These are phyloP conservation scores for Jaculus jaculus DNA, from an alignment of 2,113 vertebrate genomes.

Conservation along the genomic window DNA sequence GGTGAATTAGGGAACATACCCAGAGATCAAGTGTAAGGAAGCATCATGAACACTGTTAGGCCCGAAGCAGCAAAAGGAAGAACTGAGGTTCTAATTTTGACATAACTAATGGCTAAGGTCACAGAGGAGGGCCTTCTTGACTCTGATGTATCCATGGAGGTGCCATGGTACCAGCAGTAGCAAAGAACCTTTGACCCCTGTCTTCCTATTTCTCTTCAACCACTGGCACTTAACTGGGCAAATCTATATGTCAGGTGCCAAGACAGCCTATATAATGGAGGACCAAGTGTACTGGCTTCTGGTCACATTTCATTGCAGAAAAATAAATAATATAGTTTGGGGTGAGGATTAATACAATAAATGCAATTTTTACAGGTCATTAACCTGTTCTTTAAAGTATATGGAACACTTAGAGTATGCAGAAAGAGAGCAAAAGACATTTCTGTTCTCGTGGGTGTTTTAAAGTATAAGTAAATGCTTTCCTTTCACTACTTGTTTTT, in stretches of 20 bases:
- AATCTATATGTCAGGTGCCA: background rate
- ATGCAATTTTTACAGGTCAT: background rate
- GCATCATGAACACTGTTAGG: background rate
- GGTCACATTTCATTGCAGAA: background rate
- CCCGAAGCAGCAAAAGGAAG: background rate
- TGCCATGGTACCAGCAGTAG: background rate
- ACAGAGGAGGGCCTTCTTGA: fast-evolving
- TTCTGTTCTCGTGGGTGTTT: slow-evolving; percentile 32
- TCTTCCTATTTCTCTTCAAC: background rate
- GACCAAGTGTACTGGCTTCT: background rate
- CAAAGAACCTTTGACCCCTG: background rate
- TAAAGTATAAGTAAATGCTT: slow-evolving; percentile 53
- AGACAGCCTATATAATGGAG: background rate
- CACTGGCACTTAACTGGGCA: fast-evolving
- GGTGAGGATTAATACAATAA: background rate
- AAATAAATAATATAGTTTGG: background rate
- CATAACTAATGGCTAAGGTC: background rate
- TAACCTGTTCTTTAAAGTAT: background rate
- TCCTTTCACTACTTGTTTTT: slow-evolving; percentile 34
- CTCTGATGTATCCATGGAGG: fast-evolving
- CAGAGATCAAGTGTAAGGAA: background rate
- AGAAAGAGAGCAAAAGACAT: slow-evolving; percentile 15
- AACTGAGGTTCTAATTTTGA: background rate
- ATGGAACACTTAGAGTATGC: background rate
- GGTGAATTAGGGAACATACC: background rate